Conservation (phyloP, 2,113 vertebrate genomes). For the Callithrix jacchus region DNA sequence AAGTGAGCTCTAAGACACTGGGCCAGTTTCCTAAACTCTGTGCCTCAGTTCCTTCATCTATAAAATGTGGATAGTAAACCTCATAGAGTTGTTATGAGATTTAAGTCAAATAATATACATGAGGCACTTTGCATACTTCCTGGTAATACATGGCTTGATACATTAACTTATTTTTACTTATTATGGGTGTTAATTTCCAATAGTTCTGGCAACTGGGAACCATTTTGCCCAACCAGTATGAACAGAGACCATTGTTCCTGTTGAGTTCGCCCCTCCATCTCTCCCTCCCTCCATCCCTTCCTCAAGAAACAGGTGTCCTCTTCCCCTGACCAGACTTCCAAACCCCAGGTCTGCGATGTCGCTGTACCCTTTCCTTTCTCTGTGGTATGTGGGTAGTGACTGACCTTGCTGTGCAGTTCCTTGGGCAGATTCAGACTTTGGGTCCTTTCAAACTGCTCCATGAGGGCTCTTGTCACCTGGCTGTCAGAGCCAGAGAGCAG, state of each 20-base stretch:
- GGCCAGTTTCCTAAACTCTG: neutral
- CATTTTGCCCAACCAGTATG: neutral
- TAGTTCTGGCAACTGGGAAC: neutral
- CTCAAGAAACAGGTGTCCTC: neutral
- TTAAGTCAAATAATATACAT: neutral
- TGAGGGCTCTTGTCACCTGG: conserved; percentile 83
- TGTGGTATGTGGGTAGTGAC: neutral
- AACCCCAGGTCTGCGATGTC: neutral
- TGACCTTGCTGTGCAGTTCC: conserved; percentile 83
- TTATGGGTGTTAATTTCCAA: neutral
- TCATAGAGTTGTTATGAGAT: neutral
- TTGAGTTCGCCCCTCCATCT: neutral
- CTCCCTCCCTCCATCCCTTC: neutral
- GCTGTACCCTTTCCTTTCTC: neutral
- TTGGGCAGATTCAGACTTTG: conserved; percentile 83
- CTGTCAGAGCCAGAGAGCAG: conserved; percentile 86
- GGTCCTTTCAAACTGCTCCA: conserved; percentile 88
- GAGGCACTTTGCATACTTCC: neutral
- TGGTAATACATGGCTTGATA: neutral
- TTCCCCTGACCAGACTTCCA: neutral
- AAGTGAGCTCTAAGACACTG: neutral
- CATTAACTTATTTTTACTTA: neutral
- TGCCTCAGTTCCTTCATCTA: neutral
- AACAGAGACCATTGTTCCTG: neutral
- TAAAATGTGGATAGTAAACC: neutral